These are phyloP conservation scores for Myathropa florea DNA, from an alignment of 2,888 invertebrate genomes.

Conservation along the genomic window DNA sequence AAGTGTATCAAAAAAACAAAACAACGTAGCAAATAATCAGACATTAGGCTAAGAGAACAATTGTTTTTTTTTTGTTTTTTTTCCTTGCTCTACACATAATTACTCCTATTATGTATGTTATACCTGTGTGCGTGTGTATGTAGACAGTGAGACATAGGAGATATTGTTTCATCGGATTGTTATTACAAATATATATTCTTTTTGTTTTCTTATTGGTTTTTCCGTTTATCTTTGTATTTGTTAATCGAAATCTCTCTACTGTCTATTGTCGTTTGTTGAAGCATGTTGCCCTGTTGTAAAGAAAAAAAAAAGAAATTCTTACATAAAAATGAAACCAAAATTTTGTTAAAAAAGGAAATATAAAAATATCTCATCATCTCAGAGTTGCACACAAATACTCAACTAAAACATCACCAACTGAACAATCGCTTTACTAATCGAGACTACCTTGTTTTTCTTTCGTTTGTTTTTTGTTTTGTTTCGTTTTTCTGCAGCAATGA, in stretches of 20 bases:
- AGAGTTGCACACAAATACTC: conserved; percentile 69
- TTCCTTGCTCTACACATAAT: conserved; percentile 38
- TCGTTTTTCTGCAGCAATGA: conserved; percentile 76
- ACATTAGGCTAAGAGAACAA: conserved; percentile 54
- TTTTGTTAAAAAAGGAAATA: conserved; percentile 26
- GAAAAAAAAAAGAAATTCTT: conserved; percentile 21
- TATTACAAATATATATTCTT: conserved; percentile 57
- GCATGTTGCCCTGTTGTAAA: conserved; percentile 67
- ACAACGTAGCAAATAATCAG: conserved; percentile 67
- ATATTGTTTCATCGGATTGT: conserved; percentile 48
- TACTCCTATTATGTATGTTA: conserved; percentile 59
- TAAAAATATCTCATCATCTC: conserved; percentile 67
- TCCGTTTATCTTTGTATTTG: conserved; percentile 48
- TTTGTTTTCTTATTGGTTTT: conserved; percentile 40
- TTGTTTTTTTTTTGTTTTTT: conserved; percentile 30
- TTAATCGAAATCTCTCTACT: conserved; percentile 68
- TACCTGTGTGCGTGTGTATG: conserved; percentile 65
- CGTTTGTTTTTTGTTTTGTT: conserved; percentile 7
- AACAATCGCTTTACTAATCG: conserved; percentile 42
- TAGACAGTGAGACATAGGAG: conserved; percentile 68
- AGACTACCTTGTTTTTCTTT: conserved; percentile 6
- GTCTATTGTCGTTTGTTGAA: conserved; percentile 71
- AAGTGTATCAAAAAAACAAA: conserved; percentile 76
- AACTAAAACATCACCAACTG: conserved; percentile 18
- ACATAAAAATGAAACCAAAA: conserved; percentile 25